Conservation (phyloP, 2,888 invertebrate genomes). For the Syritta pipiens region DNA sequence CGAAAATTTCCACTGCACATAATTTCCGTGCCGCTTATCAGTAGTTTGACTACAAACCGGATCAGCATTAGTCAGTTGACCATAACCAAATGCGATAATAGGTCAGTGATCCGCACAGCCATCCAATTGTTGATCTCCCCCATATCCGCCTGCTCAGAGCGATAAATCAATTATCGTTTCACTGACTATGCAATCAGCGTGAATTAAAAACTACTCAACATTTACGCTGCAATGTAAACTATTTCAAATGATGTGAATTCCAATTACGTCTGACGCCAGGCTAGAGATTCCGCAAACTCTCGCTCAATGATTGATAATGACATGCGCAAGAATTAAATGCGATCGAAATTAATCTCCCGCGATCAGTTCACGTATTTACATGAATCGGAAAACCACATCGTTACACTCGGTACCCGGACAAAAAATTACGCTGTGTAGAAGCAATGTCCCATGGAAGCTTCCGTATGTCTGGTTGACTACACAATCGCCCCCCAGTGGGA, state of each 20-base stretch:
- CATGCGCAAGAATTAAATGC: constrained; percentile 35
- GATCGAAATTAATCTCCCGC: constrained; percentile 28
- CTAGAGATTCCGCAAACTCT: neutral
- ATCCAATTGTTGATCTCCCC: constrained; percentile 7
- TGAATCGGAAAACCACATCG: no score
- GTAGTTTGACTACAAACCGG: no score
- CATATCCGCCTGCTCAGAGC: constrained; percentile 19
- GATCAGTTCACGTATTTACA: constrained; percentile 7
- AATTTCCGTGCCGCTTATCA: no score
- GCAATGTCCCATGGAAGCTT: neutral
- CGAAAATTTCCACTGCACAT: no score
- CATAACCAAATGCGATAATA: no score
- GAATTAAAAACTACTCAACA: neutral
- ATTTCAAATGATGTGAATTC: neutral
- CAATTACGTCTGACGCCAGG: neutral
- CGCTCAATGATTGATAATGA: constrained; percentile 23
- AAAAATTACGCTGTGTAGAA: no score
- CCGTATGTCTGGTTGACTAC: neutral
- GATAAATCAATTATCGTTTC: constrained; percentile 43
- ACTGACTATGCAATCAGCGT: constrained; percentile 6
- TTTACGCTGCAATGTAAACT: neutral
- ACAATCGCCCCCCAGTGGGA: no score
- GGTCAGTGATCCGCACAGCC: constrained; percentile 29
- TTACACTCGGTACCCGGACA: no score
- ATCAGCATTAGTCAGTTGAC: no score